Percentiles rank a stretch among this genome's conserved stretches.
Evolutionary conservation across 2,113 vertebrate species (phyloP).

Genomic region (Notothenia coriiceps): DNA sequence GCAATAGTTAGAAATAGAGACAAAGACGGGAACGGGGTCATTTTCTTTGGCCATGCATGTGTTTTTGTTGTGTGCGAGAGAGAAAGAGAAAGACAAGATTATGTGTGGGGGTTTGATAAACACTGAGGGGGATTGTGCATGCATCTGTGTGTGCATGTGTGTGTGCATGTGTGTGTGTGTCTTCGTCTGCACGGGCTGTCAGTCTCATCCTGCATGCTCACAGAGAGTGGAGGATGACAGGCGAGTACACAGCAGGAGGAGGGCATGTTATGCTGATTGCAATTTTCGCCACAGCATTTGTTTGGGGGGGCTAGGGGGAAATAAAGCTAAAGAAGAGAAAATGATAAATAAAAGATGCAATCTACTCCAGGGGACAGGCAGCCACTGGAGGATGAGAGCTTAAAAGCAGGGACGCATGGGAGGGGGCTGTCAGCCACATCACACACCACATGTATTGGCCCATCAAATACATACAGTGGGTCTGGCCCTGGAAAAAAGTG

Average conservation of each 20-base stretch:
- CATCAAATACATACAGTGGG: conserved; percentile 80
- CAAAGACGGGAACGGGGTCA: conserved; percentile 55
- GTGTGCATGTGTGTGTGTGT: conserved; percentile 74
- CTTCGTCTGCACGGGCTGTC: conserved; percentile 78
- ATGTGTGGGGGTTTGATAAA: conserved; percentile 68
- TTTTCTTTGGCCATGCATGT: conserved; percentile 44
- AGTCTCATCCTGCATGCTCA: conserved; percentile 89
- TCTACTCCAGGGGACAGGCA: conserved; percentile 90
- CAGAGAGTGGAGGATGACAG: conserved; percentile 93
- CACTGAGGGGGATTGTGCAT: conserved; percentile 68
- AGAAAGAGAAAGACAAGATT: neutral
- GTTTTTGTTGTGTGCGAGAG: conserved; percentile 17
- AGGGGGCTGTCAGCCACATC: conserved; percentile 81
- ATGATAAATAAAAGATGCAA: conserved; percentile 99
- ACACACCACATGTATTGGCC: conserved; percentile 81
- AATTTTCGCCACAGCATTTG: conserved; percentile 91
- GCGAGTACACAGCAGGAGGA: conserved; percentile 89
- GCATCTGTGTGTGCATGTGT: conserved; percentile 55
- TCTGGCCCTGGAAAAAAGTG: conserved; percentile 74
- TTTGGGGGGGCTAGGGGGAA: conserved; percentile 82
- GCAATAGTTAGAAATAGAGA: conserved; percentile 41
- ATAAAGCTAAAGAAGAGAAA: conserved; percentile 91
- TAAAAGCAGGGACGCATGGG: conserved; percentile 81
- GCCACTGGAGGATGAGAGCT: conserved; percentile 82
- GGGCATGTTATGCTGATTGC: conserved; percentile 97